phyloP scores from a whole-genome alignment of 2,797 vertebrate genomes.

The Amblyraja radiata region DNA sequence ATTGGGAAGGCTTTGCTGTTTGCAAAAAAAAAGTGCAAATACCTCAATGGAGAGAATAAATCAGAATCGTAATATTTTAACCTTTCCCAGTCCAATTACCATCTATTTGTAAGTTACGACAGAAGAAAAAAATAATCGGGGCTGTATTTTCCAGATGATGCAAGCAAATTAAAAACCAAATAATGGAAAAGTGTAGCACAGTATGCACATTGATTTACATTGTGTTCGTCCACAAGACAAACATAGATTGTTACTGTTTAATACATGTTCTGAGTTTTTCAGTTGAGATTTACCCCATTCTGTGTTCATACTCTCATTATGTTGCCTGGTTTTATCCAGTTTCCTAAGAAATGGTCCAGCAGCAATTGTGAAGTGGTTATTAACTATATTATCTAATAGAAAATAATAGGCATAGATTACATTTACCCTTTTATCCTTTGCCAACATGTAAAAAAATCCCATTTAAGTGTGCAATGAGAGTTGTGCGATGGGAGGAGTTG shows the following conservation, averaged over 20 bases:
- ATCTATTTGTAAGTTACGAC: background rate
- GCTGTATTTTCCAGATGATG: background rate
- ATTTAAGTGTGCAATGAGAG: background rate
- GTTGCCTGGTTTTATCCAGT: slow-evolving; percentile 20
- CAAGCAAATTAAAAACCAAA: background rate
- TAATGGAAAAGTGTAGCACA: background rate
- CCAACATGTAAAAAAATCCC: background rate
- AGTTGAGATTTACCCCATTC: background rate
- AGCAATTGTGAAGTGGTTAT: slow-evolving; percentile 21
- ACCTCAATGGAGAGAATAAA: slow-evolving; percentile 2
- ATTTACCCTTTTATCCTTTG: background rate
- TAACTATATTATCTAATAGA: background rate
- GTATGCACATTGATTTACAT: background rate
- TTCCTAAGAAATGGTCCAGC: background rate
- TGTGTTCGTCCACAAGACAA: background rate
- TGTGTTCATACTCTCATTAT: background rate
- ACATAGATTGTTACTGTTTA: background rate
- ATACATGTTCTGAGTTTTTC: background rate
- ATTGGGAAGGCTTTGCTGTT: background rate
- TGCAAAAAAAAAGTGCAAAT: background rate
- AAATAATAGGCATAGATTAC: slow-evolving; percentile 11
- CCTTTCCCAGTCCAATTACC: background rate
- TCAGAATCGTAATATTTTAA: background rate
- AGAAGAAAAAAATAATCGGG: background rate
- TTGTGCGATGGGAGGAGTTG: background rate